Conservation (phyloP, 2,113 vertebrate species). For the Odobenus rosmarus region DNA sequence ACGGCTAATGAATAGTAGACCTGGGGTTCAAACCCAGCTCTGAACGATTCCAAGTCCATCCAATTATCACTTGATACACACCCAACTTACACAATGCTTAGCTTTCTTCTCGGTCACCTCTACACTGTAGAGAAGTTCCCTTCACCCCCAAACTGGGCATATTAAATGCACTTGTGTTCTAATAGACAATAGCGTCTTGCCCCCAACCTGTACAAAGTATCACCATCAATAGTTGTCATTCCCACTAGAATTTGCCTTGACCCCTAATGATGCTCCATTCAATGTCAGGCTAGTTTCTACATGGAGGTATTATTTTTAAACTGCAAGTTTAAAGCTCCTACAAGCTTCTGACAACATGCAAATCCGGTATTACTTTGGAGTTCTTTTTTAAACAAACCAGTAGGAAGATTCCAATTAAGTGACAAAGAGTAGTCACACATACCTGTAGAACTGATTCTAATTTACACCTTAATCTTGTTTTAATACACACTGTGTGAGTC, state of each 20-base stretch:
- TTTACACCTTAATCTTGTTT: conserved; percentile 79
- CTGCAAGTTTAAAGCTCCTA: conserved; percentile 64
- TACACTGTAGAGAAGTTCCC: background rate
- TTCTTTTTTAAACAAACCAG: conserved; percentile 70
- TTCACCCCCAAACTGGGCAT: background rate
- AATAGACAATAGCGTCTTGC: background rate
- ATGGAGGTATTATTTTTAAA: conserved; percentile 63
- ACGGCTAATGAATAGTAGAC: background rate
- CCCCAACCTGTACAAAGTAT: background rate
- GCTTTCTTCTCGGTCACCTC: background rate
- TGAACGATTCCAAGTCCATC: background rate
- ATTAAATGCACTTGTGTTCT: background rate
- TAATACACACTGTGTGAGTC: conserved; percentile 72
- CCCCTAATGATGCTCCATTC: conserved; percentile 16
- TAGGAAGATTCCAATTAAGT: conserved; percentile 80
- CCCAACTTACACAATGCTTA: background rate
- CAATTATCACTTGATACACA: background rate
- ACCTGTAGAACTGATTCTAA: conserved; percentile 68
- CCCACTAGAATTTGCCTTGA: conserved; percentile 20
- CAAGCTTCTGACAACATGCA: conserved; percentile 57
- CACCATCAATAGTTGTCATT: conserved; percentile 17
- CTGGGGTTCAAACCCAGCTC: background rate
- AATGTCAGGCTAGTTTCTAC: conserved; percentile 59
- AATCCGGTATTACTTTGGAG: conserved; percentile 72
- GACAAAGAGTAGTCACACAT: conserved; percentile 47